These are phyloP conservation scores for Paramisgurnus dabryanus DNA, from an alignment of 2,113 vertebrate species.

Conservation along the genomic window DNA sequence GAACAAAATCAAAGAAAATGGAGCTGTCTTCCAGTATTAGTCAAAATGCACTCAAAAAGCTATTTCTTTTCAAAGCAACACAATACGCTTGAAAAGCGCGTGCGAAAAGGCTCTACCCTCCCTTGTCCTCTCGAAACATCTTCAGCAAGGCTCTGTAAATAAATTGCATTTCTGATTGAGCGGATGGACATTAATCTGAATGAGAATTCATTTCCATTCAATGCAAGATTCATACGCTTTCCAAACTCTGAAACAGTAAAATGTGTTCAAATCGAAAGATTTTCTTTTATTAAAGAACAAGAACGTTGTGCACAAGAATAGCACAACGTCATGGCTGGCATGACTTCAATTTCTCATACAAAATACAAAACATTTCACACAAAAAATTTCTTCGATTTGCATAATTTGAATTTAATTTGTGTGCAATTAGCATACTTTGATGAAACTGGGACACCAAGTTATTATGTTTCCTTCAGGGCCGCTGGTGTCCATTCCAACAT, in stretches of 20 bases:
- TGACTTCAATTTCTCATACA: not conserved
- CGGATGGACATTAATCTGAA: constrained; percentile 37
- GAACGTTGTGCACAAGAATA: not conserved
- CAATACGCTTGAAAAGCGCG: constrained; percentile 28
- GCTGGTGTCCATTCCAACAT: not conserved
- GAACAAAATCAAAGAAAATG: constrained; percentile 17
- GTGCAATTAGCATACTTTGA: constrained; percentile 20
- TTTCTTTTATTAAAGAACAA: not conserved
- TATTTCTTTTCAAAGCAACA: constrained; percentile 32
- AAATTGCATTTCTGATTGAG: constrained; percentile 32
- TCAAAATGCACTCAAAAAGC: constrained; percentile 32
- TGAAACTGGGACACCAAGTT: not conserved
- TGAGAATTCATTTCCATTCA: constrained; percentile 13
- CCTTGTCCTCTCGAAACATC: constrained; percentile 29
- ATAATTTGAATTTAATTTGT: constrained; percentile 1
- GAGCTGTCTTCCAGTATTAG: constrained; percentile 21
- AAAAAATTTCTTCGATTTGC: not conserved
- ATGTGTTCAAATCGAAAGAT: not conserved
- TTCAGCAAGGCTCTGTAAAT: constrained; percentile 30
- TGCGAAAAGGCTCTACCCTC: constrained; percentile 13
- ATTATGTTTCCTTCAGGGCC: not conserved
- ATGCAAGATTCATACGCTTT: not conserved
- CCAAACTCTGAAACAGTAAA: not conserved
- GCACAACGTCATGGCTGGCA: not conserved
- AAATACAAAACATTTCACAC: not conserved